A percentile compares a stretch with the other conserved stretches of the same genome.
Conservation (phyloP, 1,140 invertebrate species). For the Drosophila athabasca region DNA sequence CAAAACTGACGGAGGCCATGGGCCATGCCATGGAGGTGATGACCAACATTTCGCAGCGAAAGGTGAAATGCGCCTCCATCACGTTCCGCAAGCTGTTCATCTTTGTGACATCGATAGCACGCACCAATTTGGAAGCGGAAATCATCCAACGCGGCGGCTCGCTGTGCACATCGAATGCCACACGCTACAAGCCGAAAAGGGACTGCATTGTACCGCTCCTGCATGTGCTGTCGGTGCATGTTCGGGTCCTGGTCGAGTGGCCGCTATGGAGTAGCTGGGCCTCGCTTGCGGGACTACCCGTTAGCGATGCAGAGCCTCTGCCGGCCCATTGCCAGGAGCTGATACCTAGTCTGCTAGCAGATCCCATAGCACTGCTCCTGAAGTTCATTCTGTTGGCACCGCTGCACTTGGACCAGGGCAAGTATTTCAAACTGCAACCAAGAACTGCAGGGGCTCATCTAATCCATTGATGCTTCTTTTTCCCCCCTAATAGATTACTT, state of each 20-base stretch:
- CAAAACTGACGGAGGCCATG: slow-evolving; percentile 91
- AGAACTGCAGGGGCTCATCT: background rate
- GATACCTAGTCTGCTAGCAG: slow-evolving; percentile 87
- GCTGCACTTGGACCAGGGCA: slow-evolving; percentile 93
- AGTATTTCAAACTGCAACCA: slow-evolving; percentile 50
- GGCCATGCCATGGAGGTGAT: slow-evolving; percentile 96
- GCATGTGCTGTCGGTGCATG: slow-evolving; percentile 93
- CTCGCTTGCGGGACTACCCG: slow-evolving; percentile 85
- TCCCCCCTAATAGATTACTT: slow-evolving; percentile 90
- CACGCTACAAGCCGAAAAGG: slow-evolving; percentile 90
- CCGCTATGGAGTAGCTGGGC: slow-evolving; percentile 88
- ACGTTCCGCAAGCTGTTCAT: slow-evolving; percentile 91
- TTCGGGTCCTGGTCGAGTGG: slow-evolving; percentile 89
- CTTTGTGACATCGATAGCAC: slow-evolving; percentile 95
- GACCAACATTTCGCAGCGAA: slow-evolving; percentile 88
- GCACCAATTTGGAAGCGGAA: slow-evolving; percentile 97
- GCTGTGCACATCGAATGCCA: slow-evolving; percentile 85
- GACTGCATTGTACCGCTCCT: slow-evolving; percentile 95
- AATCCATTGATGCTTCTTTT: background rate
- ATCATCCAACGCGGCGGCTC: slow-evolving; percentile 93
- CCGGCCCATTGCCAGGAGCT: slow-evolving; percentile 78
- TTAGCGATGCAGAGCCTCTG: slow-evolving; percentile 68
- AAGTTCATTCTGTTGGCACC: slow-evolving; percentile 94
- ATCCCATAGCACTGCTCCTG: slow-evolving; percentile 92
- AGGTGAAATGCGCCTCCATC: slow-evolving; percentile 84